Percentiles rank a stretch among this genome's conserved stretches.
Evolutionary conservation across 2,888 invertebrate genomes (phyloP).

Genomic region (Tetheella fluctuosa): DNA sequence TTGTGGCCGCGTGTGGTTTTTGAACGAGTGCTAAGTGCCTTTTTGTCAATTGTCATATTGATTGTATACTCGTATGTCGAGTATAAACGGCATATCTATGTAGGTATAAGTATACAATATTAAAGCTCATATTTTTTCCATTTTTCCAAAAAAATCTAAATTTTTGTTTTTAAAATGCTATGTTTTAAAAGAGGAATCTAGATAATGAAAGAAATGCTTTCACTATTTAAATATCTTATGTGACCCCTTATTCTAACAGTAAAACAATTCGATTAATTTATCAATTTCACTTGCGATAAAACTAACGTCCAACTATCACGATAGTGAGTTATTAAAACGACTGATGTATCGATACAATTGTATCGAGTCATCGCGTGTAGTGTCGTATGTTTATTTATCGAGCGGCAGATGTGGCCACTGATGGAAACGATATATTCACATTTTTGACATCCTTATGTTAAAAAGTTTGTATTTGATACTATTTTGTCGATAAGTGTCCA

Average conservation of each 20-base stretch:
- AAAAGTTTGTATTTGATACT: neutral
- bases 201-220: neutral
- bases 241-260: constrained; percentile 29
- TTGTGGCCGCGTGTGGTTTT: constrained; percentile 64
- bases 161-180: no score
- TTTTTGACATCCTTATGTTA: constrained; percentile 26
- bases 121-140: no score
- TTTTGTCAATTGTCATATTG: constrained; percentile 47
- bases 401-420: constrained; percentile 55
- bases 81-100: no score
- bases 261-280: constrained; percentile 41
- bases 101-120: no score
- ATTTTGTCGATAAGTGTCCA: no score
- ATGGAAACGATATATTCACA: constrained; percentile 17
- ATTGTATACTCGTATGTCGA: constrained; percentile 26
- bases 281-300: constrained; percentile 58
- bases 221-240: constrained; percentile 18
- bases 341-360: constrained; percentile 68
- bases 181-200: neutral
- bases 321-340: constrained; percentile 55
- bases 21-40: constrained; percentile 66
- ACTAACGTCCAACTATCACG: constrained; percentile 64
- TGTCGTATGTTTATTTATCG: constrained; percentile 44
- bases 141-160: no score
- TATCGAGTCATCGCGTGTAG: constrained; percentile 64